Conservation (phyloP, 2,888 invertebrate species). For the Calameuta filiformis region DNA sequence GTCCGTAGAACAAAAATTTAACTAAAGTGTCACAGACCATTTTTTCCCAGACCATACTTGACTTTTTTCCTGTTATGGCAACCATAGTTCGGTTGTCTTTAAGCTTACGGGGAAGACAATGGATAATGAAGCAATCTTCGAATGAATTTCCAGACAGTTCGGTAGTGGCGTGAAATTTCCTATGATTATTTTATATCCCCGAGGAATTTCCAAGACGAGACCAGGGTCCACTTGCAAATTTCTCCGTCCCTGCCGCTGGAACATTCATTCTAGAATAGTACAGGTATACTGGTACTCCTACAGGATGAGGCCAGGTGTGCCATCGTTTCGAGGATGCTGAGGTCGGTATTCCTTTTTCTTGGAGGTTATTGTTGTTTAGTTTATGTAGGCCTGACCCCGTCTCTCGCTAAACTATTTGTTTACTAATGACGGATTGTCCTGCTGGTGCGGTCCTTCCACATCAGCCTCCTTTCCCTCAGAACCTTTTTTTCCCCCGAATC, state of each 20-base stretch:
- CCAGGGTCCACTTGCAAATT: not conserved
- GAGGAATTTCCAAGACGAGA: not conserved
- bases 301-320: constrained; percentile 35
- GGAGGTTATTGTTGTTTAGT: constrained; percentile 53
- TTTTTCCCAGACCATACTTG: not conserved
- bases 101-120: not conserved
- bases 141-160: not conserved
- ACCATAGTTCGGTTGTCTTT: not conserved
- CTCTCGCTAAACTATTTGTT: constrained; percentile 57
- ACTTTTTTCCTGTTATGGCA: not conserved
- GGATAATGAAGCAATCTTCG: not conserved
- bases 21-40: not conserved
- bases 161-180: not conserved
- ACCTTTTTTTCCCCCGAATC: not conserved
- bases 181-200: not conserved
- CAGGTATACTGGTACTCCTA: constrained; percentile 11
- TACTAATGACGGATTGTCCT: constrained; percentile 61
- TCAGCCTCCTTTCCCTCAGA: not conserved
- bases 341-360: constrained; percentile 45
- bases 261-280: constrained; percentile 10
- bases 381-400: constrained; percentile 50
- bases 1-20: not conserved
- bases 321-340: constrained; percentile 38
- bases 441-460: constrained; percentile 20
- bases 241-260: constrained; percentile 19